Conservation (phyloP, 2,888 invertebrate species). For the Caenorhabditis sp. region DNA sequence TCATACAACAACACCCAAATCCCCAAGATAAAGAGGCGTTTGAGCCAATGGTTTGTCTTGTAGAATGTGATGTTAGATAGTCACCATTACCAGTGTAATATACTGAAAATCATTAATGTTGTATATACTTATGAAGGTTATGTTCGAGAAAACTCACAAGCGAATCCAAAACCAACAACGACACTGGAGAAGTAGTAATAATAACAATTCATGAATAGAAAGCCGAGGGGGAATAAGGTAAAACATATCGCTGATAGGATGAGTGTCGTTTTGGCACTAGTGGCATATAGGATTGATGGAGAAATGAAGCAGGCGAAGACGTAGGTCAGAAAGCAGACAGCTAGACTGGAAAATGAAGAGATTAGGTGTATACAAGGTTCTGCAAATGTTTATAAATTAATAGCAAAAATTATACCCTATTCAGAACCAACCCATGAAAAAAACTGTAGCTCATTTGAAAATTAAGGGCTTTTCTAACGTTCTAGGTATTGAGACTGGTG, state of each 20-base stretch:
- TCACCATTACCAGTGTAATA: conserved; percentile 51
- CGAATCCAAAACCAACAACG: conserved; percentile 48
- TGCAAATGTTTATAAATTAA: too few relatives aligned
- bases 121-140: too few relatives aligned
- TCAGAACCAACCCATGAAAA: too few relatives aligned
- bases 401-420: too few relatives aligned
- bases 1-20: conserved; percentile 40
- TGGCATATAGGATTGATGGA: conserved; percentile 40
- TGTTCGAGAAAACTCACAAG: conserved; percentile 5
- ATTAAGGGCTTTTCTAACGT: too few relatives aligned
- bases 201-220: conserved; percentile 48
- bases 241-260: conserved; percentile 42
- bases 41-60: conserved; percentile 41
- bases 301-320: conserved; percentile 45
- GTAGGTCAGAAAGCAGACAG: conserved; percentile 43
- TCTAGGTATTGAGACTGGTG: too few relatives aligned
- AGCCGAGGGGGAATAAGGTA: conserved; percentile 41
- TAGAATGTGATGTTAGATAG: conserved; percentile 46
- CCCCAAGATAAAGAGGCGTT: conserved; percentile 48
- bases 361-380: too few relatives aligned
- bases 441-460: too few relatives aligned
- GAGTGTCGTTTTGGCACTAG: conserved; percentile 44
- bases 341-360: conserved; percentile 48
- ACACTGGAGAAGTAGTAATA: conserved; percentile 44
- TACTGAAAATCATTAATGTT: neutral